Percentiles rank a stretch among this genome's conserved stretches.
Conservation (phyloP, 1,140 invertebrate species). For the Drosophila saltans region DNA sequence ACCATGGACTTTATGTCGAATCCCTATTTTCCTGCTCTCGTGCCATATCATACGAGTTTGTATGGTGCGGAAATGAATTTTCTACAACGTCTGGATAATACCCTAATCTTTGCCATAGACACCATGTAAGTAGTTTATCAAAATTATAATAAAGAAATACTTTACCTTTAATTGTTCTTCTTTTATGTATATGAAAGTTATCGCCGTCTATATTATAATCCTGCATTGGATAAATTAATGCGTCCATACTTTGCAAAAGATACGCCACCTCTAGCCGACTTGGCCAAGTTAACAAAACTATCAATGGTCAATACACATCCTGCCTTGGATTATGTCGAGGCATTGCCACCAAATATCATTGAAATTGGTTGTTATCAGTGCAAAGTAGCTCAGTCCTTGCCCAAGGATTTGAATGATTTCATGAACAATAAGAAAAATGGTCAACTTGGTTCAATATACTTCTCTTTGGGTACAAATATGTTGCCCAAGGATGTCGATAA, state of each 20-base stretch:
- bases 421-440: background rate
- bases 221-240: background rate
- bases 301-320: background rate
- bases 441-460: background rate
- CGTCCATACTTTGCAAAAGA: background rate
- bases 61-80: background rate
- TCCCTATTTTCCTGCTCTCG: background rate
- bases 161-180: too few relatives aligned
- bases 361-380: background rate
- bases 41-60: background rate
- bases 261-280: background rate
- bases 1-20: background rate
- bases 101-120: background rate
- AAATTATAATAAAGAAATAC: too few relatives aligned
- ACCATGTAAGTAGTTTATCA: background rate
- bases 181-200: background rate
- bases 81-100: background rate
- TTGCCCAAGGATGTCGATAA: background rate
- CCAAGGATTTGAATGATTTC: background rate
- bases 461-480: background rate
- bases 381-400: background rate
- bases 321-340: background rate
- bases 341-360: background rate
- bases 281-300: background rate
- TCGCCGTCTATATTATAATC: background rate